These are phyloP conservation scores for Clepsis dumicolana DNA, from an alignment of 2,888 invertebrate species.

Conservation along the genomic window DNA sequence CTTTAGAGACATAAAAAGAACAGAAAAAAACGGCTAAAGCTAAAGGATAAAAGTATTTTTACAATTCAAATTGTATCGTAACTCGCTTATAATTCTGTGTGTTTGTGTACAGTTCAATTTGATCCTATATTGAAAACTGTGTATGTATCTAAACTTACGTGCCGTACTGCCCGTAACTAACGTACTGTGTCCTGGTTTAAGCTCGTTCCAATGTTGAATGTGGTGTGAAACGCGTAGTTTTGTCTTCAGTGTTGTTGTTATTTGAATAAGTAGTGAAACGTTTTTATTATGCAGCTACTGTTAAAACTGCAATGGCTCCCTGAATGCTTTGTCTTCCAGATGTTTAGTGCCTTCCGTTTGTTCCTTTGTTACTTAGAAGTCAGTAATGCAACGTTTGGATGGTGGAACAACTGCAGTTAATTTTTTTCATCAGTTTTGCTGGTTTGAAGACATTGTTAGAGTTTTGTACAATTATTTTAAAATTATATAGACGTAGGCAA, in stretches of 20 bases:
- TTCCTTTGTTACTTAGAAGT: constrained; percentile 33
- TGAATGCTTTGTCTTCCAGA: constrained; percentile 33
- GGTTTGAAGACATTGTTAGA: neutral
- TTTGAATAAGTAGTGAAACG: constrained; percentile 49
- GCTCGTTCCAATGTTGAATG: constrained; percentile 52
- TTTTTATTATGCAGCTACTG: constrained; percentile 48
- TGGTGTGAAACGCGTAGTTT: constrained; percentile 54
- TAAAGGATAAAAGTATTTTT: too few relatives aligned
- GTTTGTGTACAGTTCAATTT: too few relatives aligned
- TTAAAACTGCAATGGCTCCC: constrained; percentile 31
- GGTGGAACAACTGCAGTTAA: constrained; percentile 20
- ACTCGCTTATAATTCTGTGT: too few relatives aligned
- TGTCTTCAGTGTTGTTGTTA: constrained; percentile 48
- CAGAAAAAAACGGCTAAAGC: too few relatives aligned
- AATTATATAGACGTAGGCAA: neutral
- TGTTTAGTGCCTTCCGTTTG: constrained; percentile 37
- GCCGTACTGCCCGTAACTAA: neutral
- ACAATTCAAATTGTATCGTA: too few relatives aligned
- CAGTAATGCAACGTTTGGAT: constrained; percentile 10
- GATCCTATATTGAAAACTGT: neutral
- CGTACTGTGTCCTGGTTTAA: constrained; percentile 46
- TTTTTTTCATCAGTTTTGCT: constrained; percentile 19
- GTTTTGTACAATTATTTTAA: neutral
- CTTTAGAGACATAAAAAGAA: too few relatives aligned
- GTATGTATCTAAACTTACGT: neutral